Evolutionary conservation across 2,797 vertebrate species (phyloP).

Genomic region (Arctocebus calabarensis): DNA sequence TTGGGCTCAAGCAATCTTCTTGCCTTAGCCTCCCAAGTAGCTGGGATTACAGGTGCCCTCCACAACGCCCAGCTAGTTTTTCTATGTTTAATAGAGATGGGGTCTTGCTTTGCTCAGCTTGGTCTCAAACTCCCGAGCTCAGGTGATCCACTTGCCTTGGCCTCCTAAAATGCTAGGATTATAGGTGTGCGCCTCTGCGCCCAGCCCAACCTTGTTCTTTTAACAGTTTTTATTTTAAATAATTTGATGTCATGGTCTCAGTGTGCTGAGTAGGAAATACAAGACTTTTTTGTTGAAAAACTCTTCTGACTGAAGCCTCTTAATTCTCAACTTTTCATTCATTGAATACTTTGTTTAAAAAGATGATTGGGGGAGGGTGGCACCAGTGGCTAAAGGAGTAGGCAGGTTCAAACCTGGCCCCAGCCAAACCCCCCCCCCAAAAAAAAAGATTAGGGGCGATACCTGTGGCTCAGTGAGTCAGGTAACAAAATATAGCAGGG

Average conservation of each 20-base stretch:
- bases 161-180: neutral
- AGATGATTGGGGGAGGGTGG: neutral
- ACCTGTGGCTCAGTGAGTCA: no score
- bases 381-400: no score
- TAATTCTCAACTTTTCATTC: neutral
- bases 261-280: neutral
- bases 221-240: neutral
- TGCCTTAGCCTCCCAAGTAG: no score
- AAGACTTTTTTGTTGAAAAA: neutral
- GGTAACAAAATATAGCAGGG: no score
- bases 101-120: neutral
- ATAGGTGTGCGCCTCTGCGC: neutral
- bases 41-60: no score
- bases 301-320: neutral
- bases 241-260: neutral
- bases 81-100: neutral
- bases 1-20: no score
- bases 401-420: no score
- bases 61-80: no score
- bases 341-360: neutral
- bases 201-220: neutral
- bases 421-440: no score
- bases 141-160: neutral
- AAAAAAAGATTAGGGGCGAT: neutral
- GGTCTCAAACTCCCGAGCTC: neutral